phyloP scores from a whole-genome alignment of 2,113 vertebrate species.

The Oncorhynchus gorbuscha region DNA sequence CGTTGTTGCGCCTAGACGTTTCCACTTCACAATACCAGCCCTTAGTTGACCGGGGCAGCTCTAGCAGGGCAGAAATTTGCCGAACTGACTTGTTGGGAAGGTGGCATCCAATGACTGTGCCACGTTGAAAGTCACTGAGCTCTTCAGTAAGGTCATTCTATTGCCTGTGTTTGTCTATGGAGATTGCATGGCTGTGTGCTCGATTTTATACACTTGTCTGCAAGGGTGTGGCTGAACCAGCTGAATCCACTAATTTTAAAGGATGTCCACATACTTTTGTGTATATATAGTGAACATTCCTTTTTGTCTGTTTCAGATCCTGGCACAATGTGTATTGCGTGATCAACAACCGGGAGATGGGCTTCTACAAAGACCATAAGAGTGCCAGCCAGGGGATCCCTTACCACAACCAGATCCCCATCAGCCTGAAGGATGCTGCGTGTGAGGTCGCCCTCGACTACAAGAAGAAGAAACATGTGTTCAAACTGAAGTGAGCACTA shows the following conservation, averaged over 20 bases:
- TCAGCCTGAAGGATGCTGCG: conserved; percentile 88
- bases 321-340: conserved; percentile 98
- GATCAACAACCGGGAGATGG: conserved; percentile 96
- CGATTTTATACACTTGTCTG: no score
- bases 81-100: no score
- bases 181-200: no score
- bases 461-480: conserved; percentile 99
- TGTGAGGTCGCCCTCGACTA: conserved; percentile 94
- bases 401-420: conserved; percentile 94
- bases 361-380: conserved; percentile 97
- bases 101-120: no score
- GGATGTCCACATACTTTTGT: conserved; percentile 42
- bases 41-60: no score
- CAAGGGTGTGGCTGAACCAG: no score
- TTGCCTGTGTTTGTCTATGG: no score
- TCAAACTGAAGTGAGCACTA: conserved; percentile 91
- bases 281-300: not conserved
- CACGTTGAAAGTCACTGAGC: no score
- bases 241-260: conserved; percentile 92
- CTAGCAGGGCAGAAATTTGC: no score
- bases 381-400: conserved; percentile 90
- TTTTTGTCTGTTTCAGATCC: conserved; percentile 75
- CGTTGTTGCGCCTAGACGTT: no score
- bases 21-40: no score
- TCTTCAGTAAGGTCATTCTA: no score